phyloP scores from a whole-genome alignment of 2,113 vertebrate species.

The Calyptommatus sinebrachiatus region DNA sequence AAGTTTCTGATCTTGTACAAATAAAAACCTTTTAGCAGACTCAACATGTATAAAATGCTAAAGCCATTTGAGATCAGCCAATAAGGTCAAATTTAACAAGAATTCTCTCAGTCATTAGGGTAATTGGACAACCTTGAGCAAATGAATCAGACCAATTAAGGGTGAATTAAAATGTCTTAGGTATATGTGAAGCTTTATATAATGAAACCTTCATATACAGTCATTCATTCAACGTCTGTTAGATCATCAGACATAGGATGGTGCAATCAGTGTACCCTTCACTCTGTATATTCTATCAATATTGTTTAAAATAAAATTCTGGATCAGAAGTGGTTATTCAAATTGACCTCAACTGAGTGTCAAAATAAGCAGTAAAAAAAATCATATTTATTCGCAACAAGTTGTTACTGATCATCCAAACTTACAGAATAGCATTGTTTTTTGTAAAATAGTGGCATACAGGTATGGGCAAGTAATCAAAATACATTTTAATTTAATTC shows the following conservation, averaged over 20 bases:
- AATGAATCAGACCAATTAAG: background rate
- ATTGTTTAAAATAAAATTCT: no score
- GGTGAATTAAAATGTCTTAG: background rate
- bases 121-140: background rate
- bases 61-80: background rate
- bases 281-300: background rate
- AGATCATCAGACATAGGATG: background rate
- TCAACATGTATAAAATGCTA: background rate
- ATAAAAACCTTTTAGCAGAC: background rate
- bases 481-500: background rate
- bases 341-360: no score
- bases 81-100: background rate
- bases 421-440: no score
- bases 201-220: background rate
- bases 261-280: no score
- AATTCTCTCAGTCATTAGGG: background rate
- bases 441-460: no score
- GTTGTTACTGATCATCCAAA: no score
- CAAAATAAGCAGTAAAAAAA: no score
- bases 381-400: no score
- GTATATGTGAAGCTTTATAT: background rate
- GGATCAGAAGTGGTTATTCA: no score
- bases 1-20: background rate
- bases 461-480: background rate
- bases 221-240: background rate